Conservation (phyloP, 2,113 vertebrate species). For the Thunnus maccoyii region DNA sequence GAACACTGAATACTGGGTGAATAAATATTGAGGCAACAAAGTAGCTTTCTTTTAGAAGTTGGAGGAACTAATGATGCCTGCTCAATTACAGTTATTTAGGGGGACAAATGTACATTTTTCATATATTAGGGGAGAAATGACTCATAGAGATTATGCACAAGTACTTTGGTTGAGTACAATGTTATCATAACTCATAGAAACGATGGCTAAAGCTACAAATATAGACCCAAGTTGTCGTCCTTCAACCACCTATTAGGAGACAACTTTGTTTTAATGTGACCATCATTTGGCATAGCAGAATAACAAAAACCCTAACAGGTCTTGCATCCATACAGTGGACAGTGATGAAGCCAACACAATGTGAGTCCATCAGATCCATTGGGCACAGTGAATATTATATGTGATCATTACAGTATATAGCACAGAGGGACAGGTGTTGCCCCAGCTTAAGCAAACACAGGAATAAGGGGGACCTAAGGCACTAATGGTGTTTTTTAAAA, state of each 20-base stretch:
- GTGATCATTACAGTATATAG: slow-evolving; percentile 54
- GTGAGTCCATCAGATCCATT: slow-evolving; percentile 49
- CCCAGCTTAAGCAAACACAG: slow-evolving; percentile 46
- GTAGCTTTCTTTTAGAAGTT: too few species aligned
- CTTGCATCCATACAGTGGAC: slow-evolving; percentile 7
- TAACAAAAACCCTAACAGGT: slow-evolving; percentile 8
- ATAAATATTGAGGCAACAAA: too few species aligned
- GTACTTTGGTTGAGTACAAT: slow-evolving; percentile 2
- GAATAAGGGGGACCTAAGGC: slow-evolving; percentile 75
- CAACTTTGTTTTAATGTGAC: slow-evolving; percentile 3
- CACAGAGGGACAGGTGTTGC: slow-evolving; percentile 44
- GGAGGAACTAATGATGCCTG: too few species aligned
- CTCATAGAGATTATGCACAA: not conserved
- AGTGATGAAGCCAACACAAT: slow-evolving; percentile 31
- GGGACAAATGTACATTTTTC: too few species aligned
- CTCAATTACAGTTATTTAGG: too few species aligned
- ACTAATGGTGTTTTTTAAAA: slow-evolving; percentile 69
- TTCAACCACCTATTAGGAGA: not conserved
- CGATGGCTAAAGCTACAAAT: slow-evolving; percentile 16
- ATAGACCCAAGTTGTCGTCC: not conserved
- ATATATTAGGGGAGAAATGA: too few species aligned
- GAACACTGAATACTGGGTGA: too few species aligned
- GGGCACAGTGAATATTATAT: slow-evolving; percentile 72
- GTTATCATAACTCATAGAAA: slow-evolving; percentile 13
- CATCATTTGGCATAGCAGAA: slow-evolving; percentile 26